phyloP scores from a whole-genome alignment of 2,113 vertebrate species.

The Cynoglossus semilaevis region DNA sequence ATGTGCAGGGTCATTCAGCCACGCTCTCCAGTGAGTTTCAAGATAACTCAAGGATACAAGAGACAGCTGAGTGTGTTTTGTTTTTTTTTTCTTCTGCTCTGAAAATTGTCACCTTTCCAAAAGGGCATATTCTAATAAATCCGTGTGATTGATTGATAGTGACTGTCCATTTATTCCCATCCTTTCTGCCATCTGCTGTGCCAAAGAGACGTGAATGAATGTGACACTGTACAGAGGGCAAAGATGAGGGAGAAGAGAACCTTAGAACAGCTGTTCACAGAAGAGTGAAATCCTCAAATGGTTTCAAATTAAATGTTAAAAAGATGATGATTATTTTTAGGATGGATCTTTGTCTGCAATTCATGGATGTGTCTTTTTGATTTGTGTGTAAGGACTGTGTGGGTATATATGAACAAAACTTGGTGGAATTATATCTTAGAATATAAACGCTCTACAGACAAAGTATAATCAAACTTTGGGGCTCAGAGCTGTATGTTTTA shows the following conservation, averaged over 20 bases:
- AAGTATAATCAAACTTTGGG: neutral
- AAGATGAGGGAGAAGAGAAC: neutral
- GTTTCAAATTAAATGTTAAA: slow-evolving; percentile 16
- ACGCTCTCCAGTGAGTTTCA: slow-evolving; percentile 21
- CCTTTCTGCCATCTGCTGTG: slow-evolving; percentile 22
- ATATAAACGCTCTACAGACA: neutral
- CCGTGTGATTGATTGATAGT: slow-evolving; percentile 45
- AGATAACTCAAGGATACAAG: slow-evolving; percentile 19
- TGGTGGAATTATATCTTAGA: neutral
- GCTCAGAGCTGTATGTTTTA: neutral
- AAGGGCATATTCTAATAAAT: slow-evolving; percentile 52
- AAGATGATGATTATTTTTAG: neutral
- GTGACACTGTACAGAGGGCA: slow-evolving; percentile 28
- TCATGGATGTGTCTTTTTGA: too few species aligned
- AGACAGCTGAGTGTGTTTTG: slow-evolving; percentile 17
- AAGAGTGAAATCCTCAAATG: slow-evolving; percentile 15
- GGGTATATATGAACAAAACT: neutral
- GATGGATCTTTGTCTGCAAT: slow-evolving; percentile 1
- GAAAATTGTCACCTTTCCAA: slow-evolving; percentile 45
- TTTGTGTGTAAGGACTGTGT: too few species aligned
- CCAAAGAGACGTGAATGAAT: slow-evolving; percentile 48
- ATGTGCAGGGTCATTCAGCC: slow-evolving; percentile 8
- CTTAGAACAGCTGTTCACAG: slow-evolving; percentile 5
- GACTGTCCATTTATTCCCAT: slow-evolving; percentile 42
- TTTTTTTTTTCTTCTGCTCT: neutral